Conservation (phyloP, 37 sponge, comb jelly and placozoan species). For the Diacarnus erythraeanus region DNA sequence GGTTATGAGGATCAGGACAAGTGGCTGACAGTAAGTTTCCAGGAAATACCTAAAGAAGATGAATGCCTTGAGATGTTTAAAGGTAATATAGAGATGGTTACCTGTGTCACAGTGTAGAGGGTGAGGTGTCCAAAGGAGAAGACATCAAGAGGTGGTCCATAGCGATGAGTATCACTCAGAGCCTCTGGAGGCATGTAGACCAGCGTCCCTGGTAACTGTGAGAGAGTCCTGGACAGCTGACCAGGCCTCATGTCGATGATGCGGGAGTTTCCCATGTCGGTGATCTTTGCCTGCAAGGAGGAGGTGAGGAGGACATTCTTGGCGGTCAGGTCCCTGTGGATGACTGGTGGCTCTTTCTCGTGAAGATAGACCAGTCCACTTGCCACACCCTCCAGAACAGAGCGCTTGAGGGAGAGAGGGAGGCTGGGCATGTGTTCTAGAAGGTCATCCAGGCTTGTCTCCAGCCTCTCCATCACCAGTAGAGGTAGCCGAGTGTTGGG, state of each 20-base stretch:
- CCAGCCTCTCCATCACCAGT: slow-evolving; percentile 3
- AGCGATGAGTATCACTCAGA: not conserved
- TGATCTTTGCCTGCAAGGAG: not conserved
- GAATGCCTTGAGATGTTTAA: not conserved
- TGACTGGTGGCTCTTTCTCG: not conserved
- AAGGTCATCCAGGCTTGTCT: no score
- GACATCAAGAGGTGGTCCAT: not conserved
- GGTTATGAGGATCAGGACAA: slow-evolving; percentile 4
- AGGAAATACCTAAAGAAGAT: slow-evolving; percentile 13
- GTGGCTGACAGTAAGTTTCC: slow-evolving; percentile 10
- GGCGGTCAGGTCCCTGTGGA: not conserved
- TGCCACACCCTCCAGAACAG: not conserved
- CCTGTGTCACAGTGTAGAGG: slow-evolving; percentile 8
- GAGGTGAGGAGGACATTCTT: not conserved
- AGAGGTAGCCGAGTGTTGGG: not conserved
- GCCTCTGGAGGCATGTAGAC: slow-evolving; percentile 10
- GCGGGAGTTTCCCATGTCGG: not conserved
- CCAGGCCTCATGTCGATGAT: not conserved
- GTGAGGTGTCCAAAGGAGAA: not conserved
- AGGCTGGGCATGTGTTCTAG: no score
- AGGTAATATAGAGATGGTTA: not conserved
- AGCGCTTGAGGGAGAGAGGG: not conserved
- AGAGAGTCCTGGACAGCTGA: not conserved
- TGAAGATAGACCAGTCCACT: not conserved
- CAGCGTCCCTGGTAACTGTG: not conserved